A percentile compares a stretch with the other conserved stretches of the same genome.
Evolutionary conservation across 2,113 vertebrate species (phyloP).

Genomic region (Mustela lutreola): DNA sequence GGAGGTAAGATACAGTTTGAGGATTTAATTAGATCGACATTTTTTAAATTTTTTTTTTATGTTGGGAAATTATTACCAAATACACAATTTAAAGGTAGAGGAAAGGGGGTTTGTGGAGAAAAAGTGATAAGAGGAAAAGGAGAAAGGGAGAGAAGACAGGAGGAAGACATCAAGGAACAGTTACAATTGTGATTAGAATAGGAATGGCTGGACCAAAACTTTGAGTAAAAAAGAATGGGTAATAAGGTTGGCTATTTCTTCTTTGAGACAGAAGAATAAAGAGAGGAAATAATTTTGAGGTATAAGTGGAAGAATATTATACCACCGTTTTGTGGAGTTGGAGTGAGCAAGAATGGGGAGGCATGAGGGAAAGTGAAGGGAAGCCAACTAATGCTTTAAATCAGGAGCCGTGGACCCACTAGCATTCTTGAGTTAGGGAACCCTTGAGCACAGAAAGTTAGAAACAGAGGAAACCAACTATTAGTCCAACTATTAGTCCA

Average conservation of each 20-base stretch:
- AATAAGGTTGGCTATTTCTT: not conserved
- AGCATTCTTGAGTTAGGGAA: not conserved
- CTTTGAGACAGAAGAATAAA: not conserved
- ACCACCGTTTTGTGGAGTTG: not conserved
- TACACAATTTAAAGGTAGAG: not conserved
- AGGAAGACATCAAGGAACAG: not conserved
- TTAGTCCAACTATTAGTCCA: not conserved
- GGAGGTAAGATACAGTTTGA: not conserved
- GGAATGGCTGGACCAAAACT: not conserved
- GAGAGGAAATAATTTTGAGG: not conserved
- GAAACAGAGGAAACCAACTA: not conserved
- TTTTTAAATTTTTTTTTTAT: not conserved
- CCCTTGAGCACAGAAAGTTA: not conserved
- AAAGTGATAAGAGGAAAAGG: not conserved
- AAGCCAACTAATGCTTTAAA: not conserved
- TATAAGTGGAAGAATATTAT: not conserved
- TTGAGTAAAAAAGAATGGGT: not conserved
- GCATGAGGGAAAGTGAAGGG: not conserved
- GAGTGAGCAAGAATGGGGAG: not conserved
- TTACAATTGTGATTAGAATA: not conserved
- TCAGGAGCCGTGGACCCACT: not conserved
- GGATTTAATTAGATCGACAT: not conserved
- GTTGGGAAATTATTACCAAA: not conserved
- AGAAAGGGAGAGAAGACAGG: rapidly evolving
- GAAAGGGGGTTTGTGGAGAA: not conserved